Conservation (phyloP, 2,888 invertebrate genomes). For the Scaptomyza tumidula region DNA sequence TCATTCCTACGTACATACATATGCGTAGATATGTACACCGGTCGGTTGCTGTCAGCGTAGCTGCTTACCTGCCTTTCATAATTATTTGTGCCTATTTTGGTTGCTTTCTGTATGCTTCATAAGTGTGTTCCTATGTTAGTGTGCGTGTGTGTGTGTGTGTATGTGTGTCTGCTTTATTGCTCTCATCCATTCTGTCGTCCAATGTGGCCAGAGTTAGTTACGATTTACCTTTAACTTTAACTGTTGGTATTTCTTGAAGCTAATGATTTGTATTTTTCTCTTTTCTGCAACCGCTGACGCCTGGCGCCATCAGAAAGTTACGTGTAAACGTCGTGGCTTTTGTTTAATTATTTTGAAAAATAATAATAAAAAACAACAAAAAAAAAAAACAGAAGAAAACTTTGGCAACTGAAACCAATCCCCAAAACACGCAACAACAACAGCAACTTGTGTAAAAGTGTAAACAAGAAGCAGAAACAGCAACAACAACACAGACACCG, state of each 20-base stretch:
- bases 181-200: slow-evolving; percentile 50
- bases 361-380: slow-evolving; percentile 43
- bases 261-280: slow-evolving; percentile 45
- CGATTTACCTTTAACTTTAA: slow-evolving; percentile 36
- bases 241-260: slow-evolving; percentile 49
- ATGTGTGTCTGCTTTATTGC: slow-evolving; percentile 40
- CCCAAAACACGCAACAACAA: slow-evolving; percentile 62
- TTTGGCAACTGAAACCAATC: slow-evolving; percentile 74
- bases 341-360: slow-evolving; percentile 77
- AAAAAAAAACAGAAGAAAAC: slow-evolving; percentile 61
- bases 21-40: slow-evolving; percentile 55
- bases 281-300: slow-evolving; percentile 28
- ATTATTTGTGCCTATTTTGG: slow-evolving; percentile 73
- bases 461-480: slow-evolving; percentile 47
- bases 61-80: slow-evolving; percentile 74
- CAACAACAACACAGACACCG: slow-evolving; percentile 25
- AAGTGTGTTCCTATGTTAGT: slow-evolving; percentile 20
- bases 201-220: slow-evolving; percentile 55
- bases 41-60: slow-evolving; percentile 63
- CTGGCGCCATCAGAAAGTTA: slow-evolving; percentile 80
- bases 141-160: slow-evolving; percentile 11
- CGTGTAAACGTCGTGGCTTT: slow-evolving; percentile 83
- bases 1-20: slow-evolving; percentile 24
- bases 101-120: slow-evolving; percentile 29
- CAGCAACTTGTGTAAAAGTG: slow-evolving; percentile 71